Evolutionary conservation across 2,113 vertebrate species (phyloP).

Genomic region (Gorsachius goisagi): DNA sequence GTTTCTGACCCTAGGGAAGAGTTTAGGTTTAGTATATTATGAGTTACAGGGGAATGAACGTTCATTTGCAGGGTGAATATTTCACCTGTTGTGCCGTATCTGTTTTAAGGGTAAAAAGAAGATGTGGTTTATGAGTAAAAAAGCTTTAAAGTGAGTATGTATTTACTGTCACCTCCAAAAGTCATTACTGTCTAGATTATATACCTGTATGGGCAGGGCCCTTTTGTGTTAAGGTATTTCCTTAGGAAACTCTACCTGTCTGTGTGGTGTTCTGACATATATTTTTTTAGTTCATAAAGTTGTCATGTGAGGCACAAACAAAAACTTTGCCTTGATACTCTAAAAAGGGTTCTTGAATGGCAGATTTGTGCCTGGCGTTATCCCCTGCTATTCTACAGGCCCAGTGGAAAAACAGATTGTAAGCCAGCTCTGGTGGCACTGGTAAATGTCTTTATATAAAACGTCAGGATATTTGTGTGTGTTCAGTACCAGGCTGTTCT

Average conservation of each 20-base stretch:
- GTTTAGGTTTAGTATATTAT: background rate
- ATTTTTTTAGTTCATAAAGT: background rate
- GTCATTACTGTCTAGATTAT: background rate
- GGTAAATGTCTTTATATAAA: background rate
- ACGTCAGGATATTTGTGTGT: background rate
- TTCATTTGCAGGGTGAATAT: background rate
- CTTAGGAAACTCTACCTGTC: background rate
- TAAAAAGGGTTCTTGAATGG: background rate
- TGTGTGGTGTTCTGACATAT: background rate
- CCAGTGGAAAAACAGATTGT: background rate
- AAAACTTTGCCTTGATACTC: background rate
- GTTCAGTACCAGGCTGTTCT: background rate
- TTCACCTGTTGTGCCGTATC: background rate
- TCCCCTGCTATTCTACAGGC: background rate
- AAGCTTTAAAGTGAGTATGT: background rate
- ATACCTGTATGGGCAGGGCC: background rate
- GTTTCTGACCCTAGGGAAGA: background rate
- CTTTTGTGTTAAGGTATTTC: background rate
- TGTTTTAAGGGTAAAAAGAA: background rate
- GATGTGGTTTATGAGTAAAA: background rate
- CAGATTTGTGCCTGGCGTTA: background rate
- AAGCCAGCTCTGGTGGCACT: background rate
- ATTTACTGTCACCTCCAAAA: background rate
- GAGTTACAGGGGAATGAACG: background rate
- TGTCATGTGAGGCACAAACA: background rate